Evolutionary conservation across 92 coral and sea anemone genomes (phyloP).

Genomic region (Porites lobata): DNA sequence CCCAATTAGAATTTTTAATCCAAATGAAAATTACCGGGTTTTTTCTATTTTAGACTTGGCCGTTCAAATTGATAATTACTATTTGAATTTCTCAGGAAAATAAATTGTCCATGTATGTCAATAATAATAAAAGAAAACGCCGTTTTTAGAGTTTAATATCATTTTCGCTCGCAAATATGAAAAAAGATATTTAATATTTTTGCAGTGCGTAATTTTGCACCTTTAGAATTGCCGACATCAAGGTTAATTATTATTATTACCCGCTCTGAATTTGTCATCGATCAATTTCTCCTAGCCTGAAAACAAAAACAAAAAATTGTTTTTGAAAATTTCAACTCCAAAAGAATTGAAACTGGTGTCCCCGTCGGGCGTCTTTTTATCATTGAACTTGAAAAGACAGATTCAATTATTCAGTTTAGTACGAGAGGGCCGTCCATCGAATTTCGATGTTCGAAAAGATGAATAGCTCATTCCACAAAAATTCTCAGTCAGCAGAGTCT

Average conservation of each 20-base stretch:
- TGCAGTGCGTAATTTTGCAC: background rate
- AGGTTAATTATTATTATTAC: background rate
- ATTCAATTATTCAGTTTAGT: background rate
- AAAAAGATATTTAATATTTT: background rate
- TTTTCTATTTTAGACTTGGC: background rate
- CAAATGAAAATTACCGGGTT: no score
- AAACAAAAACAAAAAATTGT: background rate
- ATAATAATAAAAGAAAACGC: background rate
- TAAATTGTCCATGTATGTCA: constrained; percentile 8
- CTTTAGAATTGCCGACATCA: background rate
- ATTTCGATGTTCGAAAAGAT: background rate
- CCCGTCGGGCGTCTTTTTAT: background rate
- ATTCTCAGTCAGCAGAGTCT: background rate
- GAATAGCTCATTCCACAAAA: background rate
- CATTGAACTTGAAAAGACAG: background rate
- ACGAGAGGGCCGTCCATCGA: background rate
- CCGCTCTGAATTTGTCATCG: background rate
- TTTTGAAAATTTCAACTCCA: background rate
- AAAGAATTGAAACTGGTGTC: background rate
- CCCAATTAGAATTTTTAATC: background rate
- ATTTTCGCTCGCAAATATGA: background rate
- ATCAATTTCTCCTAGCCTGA: background rate
- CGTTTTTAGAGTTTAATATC: background rate
- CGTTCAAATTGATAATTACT: background rate
- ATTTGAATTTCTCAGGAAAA: background rate